phyloP scores from a whole-genome alignment of 2,797 vertebrate genomes.

The Fratercula arctica region DNA sequence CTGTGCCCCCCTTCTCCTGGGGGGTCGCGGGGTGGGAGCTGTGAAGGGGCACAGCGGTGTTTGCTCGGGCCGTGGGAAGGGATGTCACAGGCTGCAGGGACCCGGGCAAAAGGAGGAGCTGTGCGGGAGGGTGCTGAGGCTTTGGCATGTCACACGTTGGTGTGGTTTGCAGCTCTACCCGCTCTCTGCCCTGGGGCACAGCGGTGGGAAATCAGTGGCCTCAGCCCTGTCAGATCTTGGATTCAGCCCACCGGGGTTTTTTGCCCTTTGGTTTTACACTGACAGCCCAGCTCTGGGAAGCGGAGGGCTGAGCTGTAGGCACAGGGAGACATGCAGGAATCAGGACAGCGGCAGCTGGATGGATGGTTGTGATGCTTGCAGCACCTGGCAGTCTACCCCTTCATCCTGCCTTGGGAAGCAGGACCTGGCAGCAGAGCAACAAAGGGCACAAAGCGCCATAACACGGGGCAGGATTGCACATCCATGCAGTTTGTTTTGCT shows the following conservation, averaged over 20 bases:
- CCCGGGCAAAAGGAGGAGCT: accelerated
- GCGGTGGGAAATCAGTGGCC: neutral
- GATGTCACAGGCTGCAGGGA: neutral
- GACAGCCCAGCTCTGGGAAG: neutral
- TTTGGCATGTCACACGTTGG: accelerated
- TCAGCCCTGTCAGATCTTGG: neutral
- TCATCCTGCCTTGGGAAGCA: neutral
- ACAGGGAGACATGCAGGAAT: neutral
- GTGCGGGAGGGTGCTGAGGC: accelerated
- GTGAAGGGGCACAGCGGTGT: accelerated
- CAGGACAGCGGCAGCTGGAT: neutral
- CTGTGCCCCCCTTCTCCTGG: neutral
- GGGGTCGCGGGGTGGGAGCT: neutral
- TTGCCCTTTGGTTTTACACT: neutral
- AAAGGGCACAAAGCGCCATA: neutral
- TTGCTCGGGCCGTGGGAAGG: neutral
- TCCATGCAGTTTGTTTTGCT: accelerated
- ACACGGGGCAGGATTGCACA: neutral
- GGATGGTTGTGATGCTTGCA: neutral
- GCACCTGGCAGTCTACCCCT: neutral
- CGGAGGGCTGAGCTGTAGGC: neutral
- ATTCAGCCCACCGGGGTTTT: neutral
- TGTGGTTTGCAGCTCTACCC: neutral
- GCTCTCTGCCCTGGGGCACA: neutral
- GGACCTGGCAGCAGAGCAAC: neutral